Base-by-base conservation (phyloP, 23 tunicate species). In the Ciona savignyi region DNA sequence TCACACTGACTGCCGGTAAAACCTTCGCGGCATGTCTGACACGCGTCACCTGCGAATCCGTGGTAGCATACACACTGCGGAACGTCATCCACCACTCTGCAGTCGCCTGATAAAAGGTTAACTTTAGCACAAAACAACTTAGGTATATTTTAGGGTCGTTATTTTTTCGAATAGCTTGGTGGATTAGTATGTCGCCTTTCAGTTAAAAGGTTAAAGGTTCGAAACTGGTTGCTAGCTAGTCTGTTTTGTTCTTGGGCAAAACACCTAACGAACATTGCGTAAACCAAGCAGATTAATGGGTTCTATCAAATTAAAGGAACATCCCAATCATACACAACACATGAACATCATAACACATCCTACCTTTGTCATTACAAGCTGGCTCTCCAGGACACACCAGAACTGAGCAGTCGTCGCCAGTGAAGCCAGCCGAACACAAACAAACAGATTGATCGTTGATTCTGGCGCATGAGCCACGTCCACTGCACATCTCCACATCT, bases 61-160 rank as follows among this genome's bases (percentile, higher is more conserved):
- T 73, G 77, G 2, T 73, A 65, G 34, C 77, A 73, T 60, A 73
- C 77, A 1, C 77, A 73, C 34, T 73, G 77, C 22, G 77, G 77
- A 0, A 48, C 77, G 6, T 48, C 65, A 48, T 73, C 51, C 33
- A 73, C 29, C 2, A 73, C n/a, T 26, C 29, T 25, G 48, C 77
- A 73, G 0, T 33, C 65, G n/a, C 77, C 77, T 73, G 74, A 15
- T 21, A 42, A 42, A 42, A n/a, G n/a, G n/a, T n/a, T n/a, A n/a
- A n/a, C n/a, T n/a, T n/a, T n/a, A n/a, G n/a, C n/a, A n/a, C n/a
- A n/a, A n/a, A n/a, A n/a, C n/a, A n/a, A n/a, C n/a, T n/a, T n/a
- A n/a, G n/a, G n/a, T n/a, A n/a, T n/a, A n/a, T n/a, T n/a, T n/a
- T n/a, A n/a, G n/a, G n/a, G n/a, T n/a, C n/a, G n/a, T n/a, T n/a